Conservation (phyloP, 1,140 invertebrate species). For the Pollicipes pollicipes region DNA sequence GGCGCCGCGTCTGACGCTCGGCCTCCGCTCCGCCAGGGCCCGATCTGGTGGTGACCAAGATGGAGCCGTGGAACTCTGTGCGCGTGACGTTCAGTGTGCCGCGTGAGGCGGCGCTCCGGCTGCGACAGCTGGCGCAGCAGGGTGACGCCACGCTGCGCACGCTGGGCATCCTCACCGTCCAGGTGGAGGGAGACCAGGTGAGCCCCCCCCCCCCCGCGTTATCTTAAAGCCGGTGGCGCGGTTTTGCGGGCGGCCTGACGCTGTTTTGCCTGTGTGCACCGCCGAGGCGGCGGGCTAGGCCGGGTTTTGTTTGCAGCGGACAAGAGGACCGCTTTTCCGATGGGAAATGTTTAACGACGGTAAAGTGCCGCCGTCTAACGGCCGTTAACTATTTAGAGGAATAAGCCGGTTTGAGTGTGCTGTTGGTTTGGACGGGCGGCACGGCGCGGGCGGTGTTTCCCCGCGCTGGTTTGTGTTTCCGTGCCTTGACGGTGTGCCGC, state of each 20-base stretch:
- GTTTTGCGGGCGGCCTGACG: not conserved
- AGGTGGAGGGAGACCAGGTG: slow-evolving; percentile 87
- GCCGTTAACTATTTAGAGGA: no score
- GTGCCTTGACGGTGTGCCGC: not conserved
- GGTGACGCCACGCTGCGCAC: slow-evolving; percentile 68
- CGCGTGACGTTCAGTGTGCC: slow-evolving; percentile 91
- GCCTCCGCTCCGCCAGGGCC: slow-evolving; percentile 30
- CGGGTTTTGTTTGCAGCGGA: not conserved
- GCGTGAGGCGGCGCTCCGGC: slow-evolving; percentile 70
- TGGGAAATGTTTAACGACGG: not conserved
- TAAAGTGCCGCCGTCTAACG: no score
- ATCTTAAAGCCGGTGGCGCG: no score
- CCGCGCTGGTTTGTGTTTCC: not conserved
- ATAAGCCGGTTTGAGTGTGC: no score
- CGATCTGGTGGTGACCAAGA: slow-evolving; percentile 47
- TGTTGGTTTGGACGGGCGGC: no score
- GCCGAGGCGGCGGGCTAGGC: no score
- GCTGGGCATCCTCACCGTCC: slow-evolving; percentile 83
- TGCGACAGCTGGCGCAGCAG: slow-evolving; percentile 73
- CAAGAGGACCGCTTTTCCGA: not conserved
- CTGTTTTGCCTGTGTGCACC: no score
- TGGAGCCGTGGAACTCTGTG: slow-evolving; percentile 96
- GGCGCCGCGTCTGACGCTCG: no score
- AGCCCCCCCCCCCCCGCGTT: slow-evolving; percentile 7
- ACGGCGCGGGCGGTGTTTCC: not conserved